A percentile compares a stretch with the other conserved stretches of the same genome.
Evolutionary conservation across 2,888 invertebrate genomes (phyloP).

Genomic region (Epiblema foenella): DNA sequence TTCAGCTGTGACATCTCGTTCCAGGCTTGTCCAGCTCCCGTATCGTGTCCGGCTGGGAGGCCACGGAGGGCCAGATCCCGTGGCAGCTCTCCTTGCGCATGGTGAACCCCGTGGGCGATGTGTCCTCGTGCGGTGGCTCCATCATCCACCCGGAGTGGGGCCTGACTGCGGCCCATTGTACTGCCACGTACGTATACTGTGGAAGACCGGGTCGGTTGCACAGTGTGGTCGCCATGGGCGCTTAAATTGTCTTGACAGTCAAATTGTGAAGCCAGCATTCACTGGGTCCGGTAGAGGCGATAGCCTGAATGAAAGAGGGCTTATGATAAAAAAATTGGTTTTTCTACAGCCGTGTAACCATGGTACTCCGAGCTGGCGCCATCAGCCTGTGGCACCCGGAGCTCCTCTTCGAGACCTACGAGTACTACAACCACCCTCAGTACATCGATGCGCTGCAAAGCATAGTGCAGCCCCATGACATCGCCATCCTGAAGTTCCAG

Average conservation of each 20-base stretch:
- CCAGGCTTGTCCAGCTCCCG: slow-evolving; percentile 48
- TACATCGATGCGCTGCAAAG: slow-evolving; percentile 54
- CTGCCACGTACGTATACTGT: neutral
- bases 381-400: slow-evolving; percentile 60
- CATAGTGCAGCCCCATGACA: slow-evolving; percentile 67
- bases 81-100: slow-evolving; percentile 69
- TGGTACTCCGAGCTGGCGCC: slow-evolving; percentile 63
- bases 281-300: too few relatives aligned
- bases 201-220: too few relatives aligned
- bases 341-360: slow-evolving; percentile 56
- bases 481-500: slow-evolving; percentile 62
- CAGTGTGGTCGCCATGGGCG: too few relatives aligned
- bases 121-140: slow-evolving; percentile 45
- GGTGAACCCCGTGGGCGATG: slow-evolving; percentile 57
- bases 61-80: slow-evolving; percentile 65
- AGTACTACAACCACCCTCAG: slow-evolving; percentile 63
- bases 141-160: slow-evolving; percentile 47
- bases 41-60: slow-evolving; percentile 73
- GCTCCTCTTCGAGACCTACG: slow-evolving; percentile 62
- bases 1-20: neutral
- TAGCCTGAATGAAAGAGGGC: too few relatives aligned
- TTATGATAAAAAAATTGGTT: neutral
- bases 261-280: too few relatives aligned
- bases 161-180: slow-evolving; percentile 1
- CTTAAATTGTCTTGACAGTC: too few relatives aligned